Conservation (phyloP, 2,113 vertebrate species). For the Melanerpes aurifrons region DNA sequence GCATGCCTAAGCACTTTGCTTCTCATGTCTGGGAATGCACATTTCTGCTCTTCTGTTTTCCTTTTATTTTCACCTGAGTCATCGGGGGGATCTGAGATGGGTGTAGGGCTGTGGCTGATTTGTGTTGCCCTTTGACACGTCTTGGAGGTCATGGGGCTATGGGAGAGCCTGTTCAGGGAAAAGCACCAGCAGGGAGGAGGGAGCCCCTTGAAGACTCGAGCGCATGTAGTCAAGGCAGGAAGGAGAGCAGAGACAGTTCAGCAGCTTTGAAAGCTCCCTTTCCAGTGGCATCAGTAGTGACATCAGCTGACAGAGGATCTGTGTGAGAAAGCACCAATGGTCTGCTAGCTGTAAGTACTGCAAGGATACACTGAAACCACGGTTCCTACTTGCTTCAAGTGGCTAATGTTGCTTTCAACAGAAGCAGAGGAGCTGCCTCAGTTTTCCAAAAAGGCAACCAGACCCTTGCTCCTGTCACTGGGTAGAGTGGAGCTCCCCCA, state of each 20-base stretch:
- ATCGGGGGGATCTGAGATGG: background rate
- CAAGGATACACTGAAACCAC: background rate
- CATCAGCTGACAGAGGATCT: accelerated
- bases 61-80: background rate
- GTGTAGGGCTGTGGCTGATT: background rate
- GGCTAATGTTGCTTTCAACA: accelerated
- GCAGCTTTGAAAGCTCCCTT: background rate
- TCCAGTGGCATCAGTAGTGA: accelerated
- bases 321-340: accelerated
- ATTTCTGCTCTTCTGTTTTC: background rate
- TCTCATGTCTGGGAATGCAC: background rate
- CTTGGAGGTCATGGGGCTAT: accelerated
- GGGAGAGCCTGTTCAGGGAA: accelerated
- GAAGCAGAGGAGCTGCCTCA: background rate
- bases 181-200: background rate
- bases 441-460: background rate
- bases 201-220: accelerated
- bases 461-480: background rate
- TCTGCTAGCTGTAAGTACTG: background rate
- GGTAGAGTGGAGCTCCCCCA: accelerated
- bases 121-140: accelerated
- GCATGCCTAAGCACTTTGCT: accelerated
- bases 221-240: accelerated
- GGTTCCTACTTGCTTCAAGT: background rate
- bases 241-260: background rate